Evolutionary conservation across 1,140 invertebrate species (phyloP).

Genomic region (Reticulitermes speratus): DNA sequence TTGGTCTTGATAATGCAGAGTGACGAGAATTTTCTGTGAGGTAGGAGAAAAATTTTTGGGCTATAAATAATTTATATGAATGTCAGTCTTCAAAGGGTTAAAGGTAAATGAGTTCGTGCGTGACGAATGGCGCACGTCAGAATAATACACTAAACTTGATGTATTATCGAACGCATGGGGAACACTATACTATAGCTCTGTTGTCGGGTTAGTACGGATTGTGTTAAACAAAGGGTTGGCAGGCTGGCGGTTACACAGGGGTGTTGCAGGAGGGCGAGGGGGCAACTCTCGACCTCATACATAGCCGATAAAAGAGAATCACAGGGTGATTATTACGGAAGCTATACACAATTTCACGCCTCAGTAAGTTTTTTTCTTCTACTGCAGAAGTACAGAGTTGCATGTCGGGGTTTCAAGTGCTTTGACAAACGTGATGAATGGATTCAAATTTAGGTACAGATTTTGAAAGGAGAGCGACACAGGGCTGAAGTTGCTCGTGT

Average conservation of each 20-base stretch:
- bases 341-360: constrained; percentile 10
- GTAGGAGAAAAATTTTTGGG: no score
- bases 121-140: not conserved
- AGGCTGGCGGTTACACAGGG: not conserved
- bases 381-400: constrained; percentile 1
- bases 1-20: no score
- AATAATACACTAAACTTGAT: not conserved
- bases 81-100: not conserved
- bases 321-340: constrained; percentile 4
- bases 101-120: not conserved
- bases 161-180: not conserved
- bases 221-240: not conserved
- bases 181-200: not conserved
- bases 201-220: not conserved
- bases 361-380: not conserved
- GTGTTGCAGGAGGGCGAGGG: not conserved
- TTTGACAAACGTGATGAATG: not conserved
- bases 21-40: no score
- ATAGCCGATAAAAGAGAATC: constrained; percentile 6
- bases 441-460: not conserved
- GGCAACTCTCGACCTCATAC: constrained; percentile 12
- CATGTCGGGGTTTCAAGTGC: not conserved
- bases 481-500: not conserved
- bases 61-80: no score
- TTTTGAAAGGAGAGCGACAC: not conserved